phyloP scores from a whole-genome alignment of 2,888 invertebrate genomes.

The Ditylenchus weischeri region DNA sequence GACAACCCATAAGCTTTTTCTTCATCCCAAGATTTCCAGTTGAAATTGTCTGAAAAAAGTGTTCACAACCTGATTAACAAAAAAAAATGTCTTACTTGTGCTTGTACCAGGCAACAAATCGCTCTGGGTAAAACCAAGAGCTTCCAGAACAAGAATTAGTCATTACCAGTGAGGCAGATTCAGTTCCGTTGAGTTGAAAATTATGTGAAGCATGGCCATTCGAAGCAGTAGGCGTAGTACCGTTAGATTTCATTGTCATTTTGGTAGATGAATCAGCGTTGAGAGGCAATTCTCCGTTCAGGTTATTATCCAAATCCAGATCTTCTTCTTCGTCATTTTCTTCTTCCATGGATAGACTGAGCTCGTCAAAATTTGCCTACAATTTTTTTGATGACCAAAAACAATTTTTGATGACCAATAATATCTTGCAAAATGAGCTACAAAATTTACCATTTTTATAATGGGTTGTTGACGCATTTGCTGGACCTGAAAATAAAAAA shows the following conservation, averaged over 20 bases:
- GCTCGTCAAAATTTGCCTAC: conserved; percentile 52
- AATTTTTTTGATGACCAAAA: too few relatives aligned
- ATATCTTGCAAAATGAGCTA: too few relatives aligned
- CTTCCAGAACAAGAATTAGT: conserved; percentile 28
- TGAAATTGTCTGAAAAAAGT: conserved; percentile 33
- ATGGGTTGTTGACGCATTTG: conserved; percentile 47
- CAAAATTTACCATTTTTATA: conserved; percentile 37
- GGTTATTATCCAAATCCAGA: neutral
- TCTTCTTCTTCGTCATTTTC: conserved; percentile 45
- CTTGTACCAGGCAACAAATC: conserved; percentile 29
- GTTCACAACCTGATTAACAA: neutral
- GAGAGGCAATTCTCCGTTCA: conserved; percentile 3
- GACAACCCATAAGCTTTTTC: conserved; percentile 70
- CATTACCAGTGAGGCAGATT: neutral
- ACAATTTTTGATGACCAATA: too few relatives aligned
- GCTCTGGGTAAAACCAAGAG: conserved; percentile 29
- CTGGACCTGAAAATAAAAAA: conserved; percentile 41
- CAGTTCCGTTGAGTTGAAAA: neutral
- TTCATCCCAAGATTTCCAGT: conserved; percentile 65
- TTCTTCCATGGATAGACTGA: conserved; percentile 48
- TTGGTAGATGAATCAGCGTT: neutral
- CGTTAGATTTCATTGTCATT: neutral
- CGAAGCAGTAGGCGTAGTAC: too few relatives aligned
- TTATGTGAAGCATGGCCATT: too few relatives aligned
- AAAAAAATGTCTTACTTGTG: neutral